These are phyloP conservation scores for Centruroides sculpturatus DNA, from an alignment of 1,140 invertebrate genomes.

Conservation along the genomic window DNA sequence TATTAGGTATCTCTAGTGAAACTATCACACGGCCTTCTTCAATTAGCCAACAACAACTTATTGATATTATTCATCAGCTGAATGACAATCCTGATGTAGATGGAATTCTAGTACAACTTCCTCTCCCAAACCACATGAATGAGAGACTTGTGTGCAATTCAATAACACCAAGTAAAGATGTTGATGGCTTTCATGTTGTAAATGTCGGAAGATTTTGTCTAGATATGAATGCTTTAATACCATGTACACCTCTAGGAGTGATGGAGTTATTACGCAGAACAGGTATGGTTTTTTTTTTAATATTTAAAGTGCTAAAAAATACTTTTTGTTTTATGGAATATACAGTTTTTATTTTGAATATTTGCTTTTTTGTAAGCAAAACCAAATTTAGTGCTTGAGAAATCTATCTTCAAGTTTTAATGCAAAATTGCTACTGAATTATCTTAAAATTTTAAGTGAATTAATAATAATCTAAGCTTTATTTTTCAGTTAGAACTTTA, in stretches of 20 bases:
- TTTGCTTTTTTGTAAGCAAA: no score
- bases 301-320: not conserved
- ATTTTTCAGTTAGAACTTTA: no score
- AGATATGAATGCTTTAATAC: slow-evolving; percentile 69
- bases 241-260: slow-evolving; percentile 86
- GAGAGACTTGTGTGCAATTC: slow-evolving; percentile 62
- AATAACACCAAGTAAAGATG: slow-evolving; percentile 76
- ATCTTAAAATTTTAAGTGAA: no score
- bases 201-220: slow-evolving; percentile 65
- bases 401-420: no score
- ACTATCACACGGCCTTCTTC: slow-evolving; percentile 48
- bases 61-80: slow-evolving; percentile 37
- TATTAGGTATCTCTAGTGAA: slow-evolving; percentile 45
- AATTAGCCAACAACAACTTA: slow-evolving; percentile 68
- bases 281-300: slow-evolving; percentile 16
- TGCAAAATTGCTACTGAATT: no score
- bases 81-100: slow-evolving; percentile 73
- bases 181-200: slow-evolving; percentile 70
- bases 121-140: slow-evolving; percentile 66
- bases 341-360: no score
- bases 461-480: no score
- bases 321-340: no score
- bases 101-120: slow-evolving; percentile 94
- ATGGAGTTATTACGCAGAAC: slow-evolving; percentile 74
- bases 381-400: no score